These are phyloP conservation scores for Noturus placidus DNA, from an alignment of 2,113 vertebrate genomes.

Conservation along the genomic window DNA sequence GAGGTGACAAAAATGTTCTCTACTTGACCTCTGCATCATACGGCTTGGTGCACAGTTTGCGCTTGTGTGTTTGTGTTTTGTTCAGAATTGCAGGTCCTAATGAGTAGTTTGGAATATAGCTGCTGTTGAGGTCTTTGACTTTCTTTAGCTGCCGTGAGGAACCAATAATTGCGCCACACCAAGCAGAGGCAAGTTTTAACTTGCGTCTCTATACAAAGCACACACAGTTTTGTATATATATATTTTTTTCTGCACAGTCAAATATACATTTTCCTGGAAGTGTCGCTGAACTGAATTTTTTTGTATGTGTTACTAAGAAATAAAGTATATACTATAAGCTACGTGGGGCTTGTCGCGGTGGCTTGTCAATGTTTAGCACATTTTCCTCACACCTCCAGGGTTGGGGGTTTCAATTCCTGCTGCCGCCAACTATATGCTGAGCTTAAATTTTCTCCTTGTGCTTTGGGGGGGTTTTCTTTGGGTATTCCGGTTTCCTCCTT, in stretches of 20 bases:
- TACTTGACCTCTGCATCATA: neutral
- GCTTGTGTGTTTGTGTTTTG: neutral
- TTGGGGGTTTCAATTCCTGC: too few relatives aligned
- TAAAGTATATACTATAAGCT: neutral
- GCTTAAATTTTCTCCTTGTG: too few relatives aligned
- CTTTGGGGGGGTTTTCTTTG: too few relatives aligned
- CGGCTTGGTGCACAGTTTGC: neutral
- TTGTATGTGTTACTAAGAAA: neutral
- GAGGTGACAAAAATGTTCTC: neutral
- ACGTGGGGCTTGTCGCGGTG: neutral
- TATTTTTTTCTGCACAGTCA: neutral
- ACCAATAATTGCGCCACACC: constrained; percentile 15
- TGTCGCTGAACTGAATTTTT: neutral
- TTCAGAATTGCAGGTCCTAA: neutral
- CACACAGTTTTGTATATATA: neutral
- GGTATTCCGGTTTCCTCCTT: too few relatives aligned
- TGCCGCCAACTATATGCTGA: too few relatives aligned
- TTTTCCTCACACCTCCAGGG: too few relatives aligned
- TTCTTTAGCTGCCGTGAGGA: constrained; percentile 37
- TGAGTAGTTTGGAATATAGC: constrained; percentile 16
- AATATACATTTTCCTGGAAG: neutral
- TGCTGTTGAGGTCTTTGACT: constrained; percentile 31
- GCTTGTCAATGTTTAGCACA: too few relatives aligned
- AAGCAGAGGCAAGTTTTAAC: neutral
- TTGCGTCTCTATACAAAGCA: constrained; percentile 19